Percentiles rank a stretch among this genome's conserved stretches.
Evolutionary conservation across 2,888 invertebrate genomes (phyloP).

Genomic region (Dexiosoma caninum): DNA sequence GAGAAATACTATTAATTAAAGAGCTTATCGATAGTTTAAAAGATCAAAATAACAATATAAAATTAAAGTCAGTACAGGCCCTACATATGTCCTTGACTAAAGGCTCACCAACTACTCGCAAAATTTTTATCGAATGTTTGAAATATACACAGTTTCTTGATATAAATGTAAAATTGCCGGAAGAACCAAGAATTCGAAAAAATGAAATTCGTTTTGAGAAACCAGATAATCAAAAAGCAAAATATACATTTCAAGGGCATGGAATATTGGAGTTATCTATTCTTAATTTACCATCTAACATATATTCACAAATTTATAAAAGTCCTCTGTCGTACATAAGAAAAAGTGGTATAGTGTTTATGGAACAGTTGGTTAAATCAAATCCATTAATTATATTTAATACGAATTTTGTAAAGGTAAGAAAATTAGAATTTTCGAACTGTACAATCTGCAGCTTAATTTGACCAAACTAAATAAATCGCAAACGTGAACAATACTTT

Average conservation of each 20-base stretch:
- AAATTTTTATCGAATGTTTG: constrained; percentile 72
- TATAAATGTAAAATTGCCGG: constrained; percentile 65
- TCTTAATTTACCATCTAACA: constrained; percentile 70
- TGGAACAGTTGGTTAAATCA: constrained; percentile 71
- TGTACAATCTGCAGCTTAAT: no score
- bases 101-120: constrained; percentile 72
- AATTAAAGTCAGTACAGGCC: constrained; percentile 74
- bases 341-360: constrained; percentile 71
- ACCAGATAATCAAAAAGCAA: constrained; percentile 67
- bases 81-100: constrained; percentile 69
- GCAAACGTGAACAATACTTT: no score
- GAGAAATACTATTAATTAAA: constrained; percentile 73
- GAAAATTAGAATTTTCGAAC: neutral
- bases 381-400: constrained; percentile 75
- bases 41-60: constrained; percentile 73
- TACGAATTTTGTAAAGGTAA: constrained; percentile 73
- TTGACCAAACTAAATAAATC: no score
- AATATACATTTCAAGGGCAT: constrained; percentile 73
- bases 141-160: constrained; percentile 70
- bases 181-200: constrained; percentile 67
- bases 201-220: constrained; percentile 72
- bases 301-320: constrained; percentile 71
- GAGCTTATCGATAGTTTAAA: constrained; percentile 72
- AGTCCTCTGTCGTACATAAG: constrained; percentile 71
- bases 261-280: constrained; percentile 70